Base-by-base conservation (phyloP, 2,888 invertebrate genomes). In the Eristalis arbustorum region DNA sequence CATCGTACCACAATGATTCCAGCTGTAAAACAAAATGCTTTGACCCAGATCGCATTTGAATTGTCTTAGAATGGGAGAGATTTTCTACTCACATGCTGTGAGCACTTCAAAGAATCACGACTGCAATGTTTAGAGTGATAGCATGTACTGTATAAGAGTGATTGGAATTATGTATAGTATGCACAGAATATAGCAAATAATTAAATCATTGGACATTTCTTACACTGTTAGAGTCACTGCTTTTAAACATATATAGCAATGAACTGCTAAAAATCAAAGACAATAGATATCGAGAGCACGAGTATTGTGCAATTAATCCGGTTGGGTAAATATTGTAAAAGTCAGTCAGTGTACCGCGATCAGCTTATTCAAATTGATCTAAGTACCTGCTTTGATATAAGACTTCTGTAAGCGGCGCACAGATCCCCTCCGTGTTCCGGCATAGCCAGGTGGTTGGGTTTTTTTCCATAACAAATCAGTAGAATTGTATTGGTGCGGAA, bases 221-320 rank as follows among this genome's bases (percentile, higher is more conserved):
- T 72, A 34, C 22, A 75, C 63, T 74, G 71, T 80, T 78, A 74
- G 56, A 75, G 71, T 71, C 74, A 84, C 72, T 80, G 57, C 67
- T 56, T 67, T 67, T 62, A 37, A 56, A 71, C 71, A 64, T 63
- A 18, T 62, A 25, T 11, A 67, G 62, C 23, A 63, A 49, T 18
- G 49, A 49, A 49, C 25, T 23, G 56, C 1, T 14, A 22, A 25
- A 63, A 64, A 64, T 61, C n/a, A 14, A 76, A 80, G 73, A 85
- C 82, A 82, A 84, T 84, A 75, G 80, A 66, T 80, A 42, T 67
- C 59, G 82, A 77, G 49, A 49, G 49, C 49, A 49, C 49, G 49
- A 49, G 69, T 66, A 76, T 79, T 81, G 59, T 75, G 85, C 82
- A 82, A 85, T 82, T 85, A 82, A 85, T 85, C 85, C 85, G 85